Evolutionary conservation across 2,113 vertebrate species (phyloP), one percentile per base, ranked within the genome.

Genomic region (Alethe castanea): DNA sequence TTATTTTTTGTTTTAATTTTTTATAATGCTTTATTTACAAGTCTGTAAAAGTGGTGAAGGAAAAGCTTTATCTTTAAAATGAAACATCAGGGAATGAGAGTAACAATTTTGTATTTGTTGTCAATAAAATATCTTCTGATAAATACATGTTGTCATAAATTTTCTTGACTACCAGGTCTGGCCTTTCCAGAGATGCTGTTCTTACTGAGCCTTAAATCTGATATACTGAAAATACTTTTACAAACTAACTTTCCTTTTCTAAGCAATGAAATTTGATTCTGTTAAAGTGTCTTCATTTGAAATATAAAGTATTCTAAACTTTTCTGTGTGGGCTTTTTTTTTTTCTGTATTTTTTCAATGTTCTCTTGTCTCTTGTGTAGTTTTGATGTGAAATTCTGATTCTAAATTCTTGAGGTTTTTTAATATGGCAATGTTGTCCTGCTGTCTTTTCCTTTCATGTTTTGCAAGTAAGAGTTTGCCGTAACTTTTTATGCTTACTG

Each of bases 91-190:
- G 97, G 96, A 86, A 93, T 59, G 18, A 79, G 29, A 89, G 40
- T 47, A 92, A 95, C n/a, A 93, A 65, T 98, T 95, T 90, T 97
- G 47, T 89, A 88, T 96, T 97, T 96, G 73, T 93, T 97, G 94
- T 88, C 92, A 97, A 98, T 98, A 97, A 98, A 98, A 94, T 91
- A 92, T 64, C 88, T 97, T 97, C 85, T 94, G 23, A 94, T 94
- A 96, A 88, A 56, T 79, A 11, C 25, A 19, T 52, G 44, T 79
- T 95, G 53, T 81, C 38, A n/a, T 69, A 92, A 93, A 80, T 89
- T 40, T 95, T 94, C 78, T 95, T 97, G 73, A 89, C 57, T 94
- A 42, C 50, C 8, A 73, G 3, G 9, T 86, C 59, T 92, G 50
- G 36, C n/a, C 76, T 93, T 95, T 91, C 40, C 65, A 82, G 79